Evolutionary conservation across 2,888 invertebrate genomes (phyloP), one percentile per base, ranked within the genome.

Genomic region (Tetrapedia diversipes): DNA sequence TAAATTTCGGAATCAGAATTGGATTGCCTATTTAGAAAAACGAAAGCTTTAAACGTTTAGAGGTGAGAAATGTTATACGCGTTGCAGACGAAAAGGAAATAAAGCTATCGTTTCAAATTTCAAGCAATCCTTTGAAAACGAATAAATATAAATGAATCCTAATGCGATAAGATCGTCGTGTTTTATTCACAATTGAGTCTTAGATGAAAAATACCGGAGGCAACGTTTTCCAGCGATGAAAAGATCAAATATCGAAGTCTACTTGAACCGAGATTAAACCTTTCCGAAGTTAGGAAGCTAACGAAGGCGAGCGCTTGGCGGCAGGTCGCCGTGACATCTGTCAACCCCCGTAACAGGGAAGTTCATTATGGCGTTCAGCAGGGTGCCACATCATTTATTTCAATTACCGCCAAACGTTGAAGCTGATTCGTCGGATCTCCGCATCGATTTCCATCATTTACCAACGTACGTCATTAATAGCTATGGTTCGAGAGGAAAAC

Each of bases 341-440:
- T 85, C 86, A 87, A 81, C 76, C 68, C 63, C 72, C 64, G 79
- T 83, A 86, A 86, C 84, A 75, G 71, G 72, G 39, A 79, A 81
- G 82, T 88, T 88, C 86, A 86, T 86, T 87, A 86, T 80, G 69
- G 81, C 77, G 85, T 82, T 69, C 79, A 75, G 75, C 74, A 76
- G 83, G 79, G 72, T 41, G 81, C 75, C 78, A 65, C 80, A 78
- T 81, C 85, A 79, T 86, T 87, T 82, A 82, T 87, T 84, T 86
- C 87, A 86, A 87, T 87, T 84, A 86, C 80, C 83, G 85, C 72
- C 80, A 79, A 85, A 86, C 77, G 75, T 57, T 70, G 56, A 77
- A 75, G 85, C 83, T 86, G 83, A 86, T 80, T 87, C 85, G 84
- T 84, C 79, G 53, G 66, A 60, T 53, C 68, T 60, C 34, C 54